Percentiles rank a stretch among this genome's conserved stretches.
Evolutionary conservation across 2,113 vertebrate genomes (phyloP).

Genomic region (Plecotus auritus): DNA sequence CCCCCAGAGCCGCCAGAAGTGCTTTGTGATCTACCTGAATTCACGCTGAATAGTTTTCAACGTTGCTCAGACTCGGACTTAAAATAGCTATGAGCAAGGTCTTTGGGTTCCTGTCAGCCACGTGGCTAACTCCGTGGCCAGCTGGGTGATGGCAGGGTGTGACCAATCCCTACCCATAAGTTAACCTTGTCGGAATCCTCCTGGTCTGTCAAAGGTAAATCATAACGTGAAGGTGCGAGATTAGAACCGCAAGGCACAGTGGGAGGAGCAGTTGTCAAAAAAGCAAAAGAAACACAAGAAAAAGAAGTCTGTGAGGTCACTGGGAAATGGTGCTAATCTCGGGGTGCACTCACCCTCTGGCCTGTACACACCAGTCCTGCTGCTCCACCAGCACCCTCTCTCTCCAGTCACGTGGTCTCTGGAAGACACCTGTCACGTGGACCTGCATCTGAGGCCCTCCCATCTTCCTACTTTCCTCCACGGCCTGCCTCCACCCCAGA

Average conservation of each 20-base stretch:
- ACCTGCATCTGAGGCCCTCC: neutral
- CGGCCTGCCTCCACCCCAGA: neutral
- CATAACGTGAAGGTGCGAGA: constrained; percentile 52
- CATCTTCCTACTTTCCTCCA: no score
- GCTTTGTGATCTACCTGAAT: constrained; percentile 14
- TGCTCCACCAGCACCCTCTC: neutral
- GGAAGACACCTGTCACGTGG: neutral
- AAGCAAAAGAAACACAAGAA: constrained; percentile 48
- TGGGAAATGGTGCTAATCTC: neutral
- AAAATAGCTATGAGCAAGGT: constrained; percentile 58
- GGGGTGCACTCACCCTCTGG: neutral
- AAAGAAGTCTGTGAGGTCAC: neutral
- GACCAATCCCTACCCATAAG: constrained; percentile 19
- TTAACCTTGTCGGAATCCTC: constrained; percentile 78
- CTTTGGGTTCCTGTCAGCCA: constrained; percentile 45
- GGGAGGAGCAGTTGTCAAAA: constrained; percentile 54
- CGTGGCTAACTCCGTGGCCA: constrained; percentile 15
- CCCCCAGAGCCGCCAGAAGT: neutral
- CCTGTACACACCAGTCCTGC: neutral
- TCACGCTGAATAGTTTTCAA: constrained; percentile 45
- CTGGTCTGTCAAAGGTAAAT: constrained; percentile 62
- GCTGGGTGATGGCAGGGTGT: neutral
- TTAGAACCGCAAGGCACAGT: constrained; percentile 62
- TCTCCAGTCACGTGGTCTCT: neutral
- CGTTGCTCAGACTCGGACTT: constrained; percentile 33